Conservation (phyloP, 2,888 invertebrate species). For the Diadromus collaris region DNA sequence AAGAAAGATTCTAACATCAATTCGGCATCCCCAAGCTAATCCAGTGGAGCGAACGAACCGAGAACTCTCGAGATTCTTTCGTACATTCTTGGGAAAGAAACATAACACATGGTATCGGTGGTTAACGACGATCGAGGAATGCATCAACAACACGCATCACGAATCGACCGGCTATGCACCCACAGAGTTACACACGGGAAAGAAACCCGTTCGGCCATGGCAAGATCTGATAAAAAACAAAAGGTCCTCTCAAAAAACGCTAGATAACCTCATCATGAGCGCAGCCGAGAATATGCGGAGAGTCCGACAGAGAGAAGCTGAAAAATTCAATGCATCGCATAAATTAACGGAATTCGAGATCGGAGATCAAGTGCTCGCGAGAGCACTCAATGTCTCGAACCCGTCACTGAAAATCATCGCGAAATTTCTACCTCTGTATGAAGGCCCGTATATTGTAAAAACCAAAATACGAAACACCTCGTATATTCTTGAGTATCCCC, state of each 20-base stretch:
- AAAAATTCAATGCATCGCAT: not conserved
- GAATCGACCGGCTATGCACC: constrained; percentile 39
- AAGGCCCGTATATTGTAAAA: constrained; percentile 12
- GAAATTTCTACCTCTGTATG: constrained; percentile 28
- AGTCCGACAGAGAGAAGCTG: not conserved
- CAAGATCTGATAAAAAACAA: not conserved
- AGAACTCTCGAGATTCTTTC: constrained; percentile 57
- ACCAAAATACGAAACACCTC: not conserved
- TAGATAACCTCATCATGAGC: not conserved
- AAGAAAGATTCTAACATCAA: constrained; percentile 20
- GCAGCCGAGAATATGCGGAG: not conserved
- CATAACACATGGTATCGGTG: constrained; percentile 45
- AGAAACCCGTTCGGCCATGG: constrained; percentile 18
- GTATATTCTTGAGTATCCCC: not conserved
- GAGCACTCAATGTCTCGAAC: constrained; percentile 3
- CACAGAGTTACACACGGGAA: constrained; percentile 32
- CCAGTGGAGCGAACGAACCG: constrained; percentile 63
- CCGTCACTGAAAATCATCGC: constrained; percentile 8
- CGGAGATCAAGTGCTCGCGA: not conserved
- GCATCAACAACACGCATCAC: constrained; percentile 50
- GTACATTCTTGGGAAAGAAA: constrained; percentile 10
- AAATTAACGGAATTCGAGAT: not conserved
- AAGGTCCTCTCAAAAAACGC: not conserved
- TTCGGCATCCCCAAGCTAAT: constrained; percentile 65
- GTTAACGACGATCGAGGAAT: constrained; percentile 28